These are phyloP conservation scores for Drosophila multiciliata DNA, from an alignment of 2,888 invertebrate genomes.

Conservation along the genomic window DNA sequence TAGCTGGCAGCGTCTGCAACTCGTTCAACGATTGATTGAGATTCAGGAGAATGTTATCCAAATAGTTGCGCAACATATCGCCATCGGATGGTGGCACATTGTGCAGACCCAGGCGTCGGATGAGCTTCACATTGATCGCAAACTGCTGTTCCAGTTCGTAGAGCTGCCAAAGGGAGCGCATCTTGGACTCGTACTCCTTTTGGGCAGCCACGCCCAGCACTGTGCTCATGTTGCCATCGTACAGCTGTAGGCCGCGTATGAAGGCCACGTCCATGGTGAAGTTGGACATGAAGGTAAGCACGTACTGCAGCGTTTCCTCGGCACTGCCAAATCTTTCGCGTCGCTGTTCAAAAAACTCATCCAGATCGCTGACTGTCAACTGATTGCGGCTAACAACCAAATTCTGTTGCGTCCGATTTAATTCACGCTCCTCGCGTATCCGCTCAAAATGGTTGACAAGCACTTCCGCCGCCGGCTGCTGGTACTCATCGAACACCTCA, in stretches of 20 bases:
- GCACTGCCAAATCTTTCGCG: conserved; percentile 60
- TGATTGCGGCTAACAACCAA: conserved; percentile 54
- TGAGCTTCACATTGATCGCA: conserved; percentile 67
- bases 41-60: conserved; percentile 44
- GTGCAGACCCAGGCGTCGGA: conserved; percentile 65
- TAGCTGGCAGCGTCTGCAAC: neutral
- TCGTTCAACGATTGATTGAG: conserved; percentile 17
- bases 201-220: conserved; percentile 65
- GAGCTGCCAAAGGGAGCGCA: conserved; percentile 79
- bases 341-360: conserved; percentile 65
- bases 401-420: conserved; percentile 31
- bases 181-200: conserved; percentile 74
- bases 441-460: conserved; percentile 79
- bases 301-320: conserved; percentile 59
- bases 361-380: conserved; percentile 76
- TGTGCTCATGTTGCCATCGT: conserved; percentile 63
- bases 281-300: conserved; percentile 74
- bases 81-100: conserved; percentile 52
- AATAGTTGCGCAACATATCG: conserved; percentile 44
- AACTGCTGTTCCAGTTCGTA: conserved; percentile 78
- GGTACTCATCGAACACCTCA: conserved; percentile 80
- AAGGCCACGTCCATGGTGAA: conserved; percentile 76
- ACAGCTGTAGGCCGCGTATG: conserved; percentile 73
- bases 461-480: conserved; percentile 77
- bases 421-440: conserved; percentile 71